Evolutionary conservation across 2,113 vertebrate species (phyloP).

Genomic region (Dissostichus mawsoni): DNA sequence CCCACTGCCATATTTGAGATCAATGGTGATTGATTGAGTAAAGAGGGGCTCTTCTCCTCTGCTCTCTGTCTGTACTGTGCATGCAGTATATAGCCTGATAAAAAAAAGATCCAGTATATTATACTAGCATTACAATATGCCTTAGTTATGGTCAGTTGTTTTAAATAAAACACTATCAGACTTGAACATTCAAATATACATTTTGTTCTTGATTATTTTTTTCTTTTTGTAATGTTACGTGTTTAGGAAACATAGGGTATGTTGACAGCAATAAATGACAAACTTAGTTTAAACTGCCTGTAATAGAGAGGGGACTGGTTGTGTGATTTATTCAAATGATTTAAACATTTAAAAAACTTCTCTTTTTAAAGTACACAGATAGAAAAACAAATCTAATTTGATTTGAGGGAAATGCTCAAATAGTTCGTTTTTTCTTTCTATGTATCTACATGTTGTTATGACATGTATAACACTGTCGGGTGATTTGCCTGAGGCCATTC

Average conservation of each 20-base stretch:
- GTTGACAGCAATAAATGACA: neutral
- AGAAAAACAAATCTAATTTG: too few relatives aligned
- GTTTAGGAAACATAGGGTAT: neutral
- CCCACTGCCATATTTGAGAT: neutral
- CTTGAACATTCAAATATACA: too few relatives aligned
- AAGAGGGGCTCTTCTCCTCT: slow-evolving; percentile 14
- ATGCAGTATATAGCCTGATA: neutral
- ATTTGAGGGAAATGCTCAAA: too few relatives aligned
- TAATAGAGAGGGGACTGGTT: too few relatives aligned
- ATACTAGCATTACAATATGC: neutral
- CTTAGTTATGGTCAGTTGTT: neutral
- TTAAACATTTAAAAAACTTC: too few relatives aligned
- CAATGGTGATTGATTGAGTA: slow-evolving; percentile 32
- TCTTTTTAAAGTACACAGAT: too few relatives aligned
- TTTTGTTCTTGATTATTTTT: too few relatives aligned
- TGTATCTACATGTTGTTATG: neutral
- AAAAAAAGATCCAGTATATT: neutral
- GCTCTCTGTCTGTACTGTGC: neutral
- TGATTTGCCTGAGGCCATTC: neutral
- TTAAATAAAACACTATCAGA: neutral
- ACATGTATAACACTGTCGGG: neutral
- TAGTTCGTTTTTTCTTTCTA: too few relatives aligned
- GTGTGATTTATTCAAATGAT: too few relatives aligned
- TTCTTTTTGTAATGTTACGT: neutral
- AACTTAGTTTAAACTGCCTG: too few relatives aligned